Evolutionary conservation across 2,113 vertebrate species (phyloP).

Genomic region (Alectura lathami): DNA sequence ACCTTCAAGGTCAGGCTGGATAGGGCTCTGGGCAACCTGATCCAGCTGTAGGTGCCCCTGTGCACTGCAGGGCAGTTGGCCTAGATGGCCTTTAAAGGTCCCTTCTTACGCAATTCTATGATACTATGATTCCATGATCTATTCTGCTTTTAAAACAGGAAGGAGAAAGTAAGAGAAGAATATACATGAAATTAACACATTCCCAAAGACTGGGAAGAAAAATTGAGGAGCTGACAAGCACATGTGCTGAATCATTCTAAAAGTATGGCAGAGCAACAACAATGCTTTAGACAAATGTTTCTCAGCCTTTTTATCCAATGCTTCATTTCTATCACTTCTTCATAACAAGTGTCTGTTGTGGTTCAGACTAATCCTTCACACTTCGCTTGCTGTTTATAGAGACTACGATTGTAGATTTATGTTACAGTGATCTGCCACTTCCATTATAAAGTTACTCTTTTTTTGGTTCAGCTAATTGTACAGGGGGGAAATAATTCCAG

Average conservation of each 20-base stretch:
- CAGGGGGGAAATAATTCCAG: background rate
- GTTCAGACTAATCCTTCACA: background rate
- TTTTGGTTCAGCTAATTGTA: background rate
- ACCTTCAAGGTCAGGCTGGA: too few species aligned
- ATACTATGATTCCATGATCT: too few species aligned
- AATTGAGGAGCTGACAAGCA: background rate
- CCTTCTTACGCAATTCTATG: too few species aligned
- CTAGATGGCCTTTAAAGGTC: too few species aligned
- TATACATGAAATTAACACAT: accelerated
- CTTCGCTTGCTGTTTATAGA: background rate
- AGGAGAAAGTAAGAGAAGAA: background rate
- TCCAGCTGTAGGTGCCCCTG: too few species aligned
- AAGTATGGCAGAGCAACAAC: accelerated
- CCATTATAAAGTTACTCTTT: background rate
- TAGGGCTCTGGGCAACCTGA: too few species aligned
- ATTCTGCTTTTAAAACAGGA: background rate
- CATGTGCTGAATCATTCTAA: background rate
- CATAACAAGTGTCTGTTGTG: background rate
- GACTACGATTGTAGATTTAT: background rate
- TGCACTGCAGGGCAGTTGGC: too few species aligned
- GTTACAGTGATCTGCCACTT: background rate
- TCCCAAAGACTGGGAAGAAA: background rate
- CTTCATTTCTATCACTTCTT: background rate
- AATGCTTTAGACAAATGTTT: background rate
- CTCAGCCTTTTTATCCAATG: background rate